Evolutionary conservation across 2,113 vertebrate genomes (phyloP).

Genomic region (Solenodon paradoxus): DNA sequence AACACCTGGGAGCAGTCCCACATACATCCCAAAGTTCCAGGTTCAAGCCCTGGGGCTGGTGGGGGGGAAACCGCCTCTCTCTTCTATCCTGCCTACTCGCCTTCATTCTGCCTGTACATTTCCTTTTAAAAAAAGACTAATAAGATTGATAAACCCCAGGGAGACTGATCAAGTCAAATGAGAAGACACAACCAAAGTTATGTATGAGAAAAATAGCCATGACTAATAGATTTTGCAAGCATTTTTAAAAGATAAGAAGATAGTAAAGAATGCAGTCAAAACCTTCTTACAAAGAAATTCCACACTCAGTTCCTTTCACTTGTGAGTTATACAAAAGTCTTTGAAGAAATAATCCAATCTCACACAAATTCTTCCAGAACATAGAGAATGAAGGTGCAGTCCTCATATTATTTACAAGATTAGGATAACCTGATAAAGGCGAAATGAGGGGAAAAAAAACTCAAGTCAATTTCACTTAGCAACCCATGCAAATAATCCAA

Average conservation of each 20-base stretch:
- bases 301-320: neutral
- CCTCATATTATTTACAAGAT: neutral
- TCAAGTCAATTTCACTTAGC: neutral
- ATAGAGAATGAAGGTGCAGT: neutral
- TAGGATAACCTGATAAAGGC: neutral
- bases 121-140: neutral
- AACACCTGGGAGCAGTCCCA: too few relatives aligned
- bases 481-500: neutral
- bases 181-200: neutral
- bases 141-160: neutral
- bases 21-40: too few relatives aligned
- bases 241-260: neutral
- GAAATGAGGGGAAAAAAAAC: neutral
- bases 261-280: conserved; percentile 1
- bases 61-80: too few relatives aligned
- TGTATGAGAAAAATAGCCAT: neutral
- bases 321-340: neutral
- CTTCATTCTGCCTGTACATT: too few relatives aligned
- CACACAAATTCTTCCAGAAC: neutral
- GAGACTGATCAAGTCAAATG: neutral
- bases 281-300: neutral
- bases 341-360: neutral
- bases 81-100: too few relatives aligned
- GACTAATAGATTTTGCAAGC: neutral
- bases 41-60: too few relatives aligned